Conservation (phyloP, 2,888 invertebrate genomes). For the Marasmarcha lunaedactyla region DNA sequence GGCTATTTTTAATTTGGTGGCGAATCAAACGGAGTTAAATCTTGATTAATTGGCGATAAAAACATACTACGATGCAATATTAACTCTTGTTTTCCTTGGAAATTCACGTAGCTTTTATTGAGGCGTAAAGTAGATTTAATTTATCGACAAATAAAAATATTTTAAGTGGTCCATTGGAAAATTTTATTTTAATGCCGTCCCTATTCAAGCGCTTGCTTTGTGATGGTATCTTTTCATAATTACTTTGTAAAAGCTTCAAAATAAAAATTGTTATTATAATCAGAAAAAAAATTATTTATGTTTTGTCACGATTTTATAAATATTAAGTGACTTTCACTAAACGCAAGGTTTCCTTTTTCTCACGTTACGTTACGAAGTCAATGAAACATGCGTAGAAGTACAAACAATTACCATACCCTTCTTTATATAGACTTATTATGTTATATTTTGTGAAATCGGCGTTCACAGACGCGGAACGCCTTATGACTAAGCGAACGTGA, state of each 20-base stretch:
- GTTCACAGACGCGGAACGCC: slow-evolving; percentile 42
- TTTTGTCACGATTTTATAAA: background rate
- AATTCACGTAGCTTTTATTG: slow-evolving; percentile 33
- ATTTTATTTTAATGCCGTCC: too few species aligned
- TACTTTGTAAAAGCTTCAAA: too few species aligned
- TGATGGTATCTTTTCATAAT: too few species aligned
- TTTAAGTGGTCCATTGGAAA: slow-evolving; percentile 14
- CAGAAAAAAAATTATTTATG: background rate
- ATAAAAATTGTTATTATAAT: background rate
- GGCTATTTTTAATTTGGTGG: slow-evolving; percentile 36
- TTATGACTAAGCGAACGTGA: slow-evolving; percentile 57
- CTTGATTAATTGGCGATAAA: slow-evolving; percentile 49
- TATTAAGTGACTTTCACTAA: background rate
- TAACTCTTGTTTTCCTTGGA: slow-evolving; percentile 13
- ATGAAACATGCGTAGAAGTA: slow-evolving; percentile 23
- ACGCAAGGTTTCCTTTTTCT: slow-evolving; percentile 22
- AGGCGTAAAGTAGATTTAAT: slow-evolving; percentile 42
- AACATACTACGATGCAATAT: slow-evolving; percentile 34
- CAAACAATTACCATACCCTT: slow-evolving; percentile 31
- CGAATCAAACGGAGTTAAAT: slow-evolving; percentile 29
- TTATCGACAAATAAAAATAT: slow-evolving; percentile 44
- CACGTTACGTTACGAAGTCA: slow-evolving; percentile 40
- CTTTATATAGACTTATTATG: slow-evolving; percentile 30
- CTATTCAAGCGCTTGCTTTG: too few species aligned
- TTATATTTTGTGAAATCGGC: slow-evolving; percentile 38